Base-by-base conservation (phyloP, 2,888 invertebrate species). In the Adineta ricciae region DNA sequence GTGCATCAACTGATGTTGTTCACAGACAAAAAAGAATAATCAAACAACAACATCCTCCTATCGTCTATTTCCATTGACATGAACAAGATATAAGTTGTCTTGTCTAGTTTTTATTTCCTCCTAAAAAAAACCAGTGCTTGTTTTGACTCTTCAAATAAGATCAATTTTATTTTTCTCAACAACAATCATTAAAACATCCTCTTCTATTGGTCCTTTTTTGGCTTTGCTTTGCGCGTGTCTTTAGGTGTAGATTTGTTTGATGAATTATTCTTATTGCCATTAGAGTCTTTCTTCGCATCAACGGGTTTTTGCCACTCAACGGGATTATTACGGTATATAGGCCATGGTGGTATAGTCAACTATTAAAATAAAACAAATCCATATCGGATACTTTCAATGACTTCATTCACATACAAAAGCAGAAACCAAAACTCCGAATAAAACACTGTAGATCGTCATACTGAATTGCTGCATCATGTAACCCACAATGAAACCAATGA, bases 281-380 rank as follows among this genome's bases (percentile, higher is more conserved):
- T 91, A 36, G 87, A 87, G 38, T 88, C 88, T 83, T 88, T 88
- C 27, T 87, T 86, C 84, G 89, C 88, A 38, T 91, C 91, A 84
- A 92, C 91, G 7, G 94, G 93, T 89, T 95, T 95, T 89, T 95
- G 95, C 97, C 97, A 97, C 87, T 94, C 94, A 11, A 97, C 91
- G 3, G 96, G 94, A 89, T 95, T 95, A 87, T 93, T 93, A 87
- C 96, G 93, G 89, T 95, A 97, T 93, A 96, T 94, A 0, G 96
- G 95, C 96, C 96, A 97, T n/a, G 96, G 96, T 41, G 96, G 96
- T 88, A 97, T 93, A 0, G 96, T 95, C 82, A 96, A 90, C 94
- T 94, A 88, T 8, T 89, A 88, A 83, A 73, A 84, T 49, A n/a
- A 82, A 38, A n/a, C 0, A 27, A 54, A 9, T 83, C 27, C 41